Percentiles rank a stretch among this genome's conserved stretches.
phyloP scores from a whole-genome alignment of 2,113 vertebrate species.

The Sinocyclocheilus grahami region DNA sequence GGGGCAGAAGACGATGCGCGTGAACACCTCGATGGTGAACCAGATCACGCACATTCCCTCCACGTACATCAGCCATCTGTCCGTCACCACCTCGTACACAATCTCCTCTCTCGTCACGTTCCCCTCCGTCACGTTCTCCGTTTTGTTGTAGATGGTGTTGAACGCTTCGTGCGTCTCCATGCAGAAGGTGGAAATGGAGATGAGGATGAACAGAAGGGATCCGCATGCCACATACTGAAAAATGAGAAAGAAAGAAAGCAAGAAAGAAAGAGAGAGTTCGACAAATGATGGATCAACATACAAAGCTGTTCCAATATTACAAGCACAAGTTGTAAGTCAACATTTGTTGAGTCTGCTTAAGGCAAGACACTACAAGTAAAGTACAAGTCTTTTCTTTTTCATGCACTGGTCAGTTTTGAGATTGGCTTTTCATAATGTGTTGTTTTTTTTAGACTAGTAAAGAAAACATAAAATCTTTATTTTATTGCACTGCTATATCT shows the following conservation, averaged over 20 bases:
- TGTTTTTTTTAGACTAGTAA: too few relatives aligned
- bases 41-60: conserved; percentile 96
- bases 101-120: conserved; percentile 83
- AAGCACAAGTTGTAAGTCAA: too few relatives aligned
- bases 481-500: too few relatives aligned
- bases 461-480: too few relatives aligned
- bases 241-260: conserved; percentile 43
- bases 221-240: conserved; percentile 89
- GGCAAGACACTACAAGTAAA: too few relatives aligned
- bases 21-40: conserved; percentile 96
- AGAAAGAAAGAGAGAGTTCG: conserved; percentile 23
- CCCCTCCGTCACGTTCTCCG: conserved; percentile 80
- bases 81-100: conserved; percentile 87
- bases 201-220: conserved; percentile 92
- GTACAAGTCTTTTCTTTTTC: too few relatives aligned
- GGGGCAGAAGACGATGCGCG: conserved; percentile 92
- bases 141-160: conserved; percentile 90
- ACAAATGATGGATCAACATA: background rate
- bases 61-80: conserved; percentile 93
- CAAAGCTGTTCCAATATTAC: background rate
- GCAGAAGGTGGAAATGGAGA: conserved; percentile 99
- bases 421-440: too few relatives aligned
- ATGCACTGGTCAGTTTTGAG: too few relatives aligned
- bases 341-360: too few relatives aligned
- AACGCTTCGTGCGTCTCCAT: conserved; percentile 98